Evolutionary conservation across 2,888 invertebrate genomes (phyloP).

Genomic region (Diachrysia chrysitis): DNA sequence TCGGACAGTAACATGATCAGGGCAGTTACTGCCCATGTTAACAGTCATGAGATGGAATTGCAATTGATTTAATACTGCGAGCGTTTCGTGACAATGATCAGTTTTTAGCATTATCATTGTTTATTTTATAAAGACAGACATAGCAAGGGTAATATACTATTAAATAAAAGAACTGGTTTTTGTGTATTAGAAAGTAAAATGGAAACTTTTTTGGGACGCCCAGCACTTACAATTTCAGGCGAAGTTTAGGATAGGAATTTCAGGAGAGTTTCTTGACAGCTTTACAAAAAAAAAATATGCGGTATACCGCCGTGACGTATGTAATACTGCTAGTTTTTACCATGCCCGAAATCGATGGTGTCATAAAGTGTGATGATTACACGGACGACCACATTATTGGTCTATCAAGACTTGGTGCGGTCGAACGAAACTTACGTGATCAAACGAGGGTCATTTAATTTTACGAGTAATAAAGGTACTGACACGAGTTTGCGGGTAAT

Average conservation of each 20-base stretch:
- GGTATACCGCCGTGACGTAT: not conserved
- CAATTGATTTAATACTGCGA: not conserved
- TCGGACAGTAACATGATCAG: conserved; percentile 7
- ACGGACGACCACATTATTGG: conserved; percentile 1
- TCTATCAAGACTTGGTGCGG: not conserved
- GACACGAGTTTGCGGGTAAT: not conserved
- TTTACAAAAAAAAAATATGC: not conserved
- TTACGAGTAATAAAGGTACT: not conserved
- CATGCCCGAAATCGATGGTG: not conserved
- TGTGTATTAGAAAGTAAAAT: not conserved
- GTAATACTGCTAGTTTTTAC: not conserved
- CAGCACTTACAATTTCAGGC: too few relatives aligned
- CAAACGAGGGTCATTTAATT: not conserved
- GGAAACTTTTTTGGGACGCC: too few relatives aligned
- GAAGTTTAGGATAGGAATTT: too few relatives aligned
- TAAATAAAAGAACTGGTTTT: not conserved
- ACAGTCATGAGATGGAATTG: not conserved
- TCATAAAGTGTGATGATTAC: conserved; percentile 5
- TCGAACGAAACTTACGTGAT: not conserved
- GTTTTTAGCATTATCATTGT: not conserved
- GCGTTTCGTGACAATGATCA: not conserved
- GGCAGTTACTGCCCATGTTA: conserved; percentile 14
- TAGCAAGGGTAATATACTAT: not conserved
- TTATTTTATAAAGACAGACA: not conserved
- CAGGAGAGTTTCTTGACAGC: too few relatives aligned